These are phyloP conservation scores for Calycopis cecrops DNA, from an alignment of 1,140 invertebrate species.

Conservation along the genomic window DNA sequence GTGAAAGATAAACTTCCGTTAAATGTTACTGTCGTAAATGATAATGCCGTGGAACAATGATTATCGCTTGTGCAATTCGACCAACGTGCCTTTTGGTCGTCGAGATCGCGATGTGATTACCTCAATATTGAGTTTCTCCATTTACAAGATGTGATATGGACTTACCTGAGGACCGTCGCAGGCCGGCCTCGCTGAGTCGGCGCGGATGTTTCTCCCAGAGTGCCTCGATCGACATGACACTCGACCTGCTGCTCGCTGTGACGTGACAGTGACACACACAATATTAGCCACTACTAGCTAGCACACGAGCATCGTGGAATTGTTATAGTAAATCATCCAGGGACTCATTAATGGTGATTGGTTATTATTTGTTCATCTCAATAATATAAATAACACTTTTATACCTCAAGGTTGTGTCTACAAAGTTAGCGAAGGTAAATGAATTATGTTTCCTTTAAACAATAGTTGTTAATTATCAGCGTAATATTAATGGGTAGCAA, in stretches of 20 bases:
- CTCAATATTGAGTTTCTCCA: not conserved
- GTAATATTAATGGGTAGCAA: not conserved
- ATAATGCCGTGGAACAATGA: too few species aligned
- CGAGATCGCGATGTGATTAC: not conserved
- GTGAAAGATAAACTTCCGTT: too few species aligned
- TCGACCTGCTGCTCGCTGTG: conserved; percentile 78
- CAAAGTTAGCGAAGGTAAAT: conserved; percentile 1
- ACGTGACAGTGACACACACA: conserved; percentile 67
- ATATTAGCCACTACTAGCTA: conserved; percentile 65
- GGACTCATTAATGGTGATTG: not conserved
- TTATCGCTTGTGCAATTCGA: too few species aligned
- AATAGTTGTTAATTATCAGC: not conserved
- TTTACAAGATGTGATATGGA: conserved; percentile 14
- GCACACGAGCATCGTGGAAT: conserved; percentile 32
- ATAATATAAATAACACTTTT: not conserved
- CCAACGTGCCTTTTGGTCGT: not conserved
- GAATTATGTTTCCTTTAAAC: not conserved
- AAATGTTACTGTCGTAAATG: too few species aligned
- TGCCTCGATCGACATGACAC: conserved; percentile 80
- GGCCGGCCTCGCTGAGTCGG: conserved; percentile 81
- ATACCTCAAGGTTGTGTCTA: not conserved
- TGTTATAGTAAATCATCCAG: not conserved
- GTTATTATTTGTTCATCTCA: not conserved
- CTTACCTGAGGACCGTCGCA: conserved; percentile 83
- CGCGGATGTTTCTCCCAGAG: conserved; percentile 81